Percentiles rank a stretch among this genome's conserved stretches.
Conservation (phyloP, 2,888 invertebrate genomes). For the Ennomos quercinarius region DNA sequence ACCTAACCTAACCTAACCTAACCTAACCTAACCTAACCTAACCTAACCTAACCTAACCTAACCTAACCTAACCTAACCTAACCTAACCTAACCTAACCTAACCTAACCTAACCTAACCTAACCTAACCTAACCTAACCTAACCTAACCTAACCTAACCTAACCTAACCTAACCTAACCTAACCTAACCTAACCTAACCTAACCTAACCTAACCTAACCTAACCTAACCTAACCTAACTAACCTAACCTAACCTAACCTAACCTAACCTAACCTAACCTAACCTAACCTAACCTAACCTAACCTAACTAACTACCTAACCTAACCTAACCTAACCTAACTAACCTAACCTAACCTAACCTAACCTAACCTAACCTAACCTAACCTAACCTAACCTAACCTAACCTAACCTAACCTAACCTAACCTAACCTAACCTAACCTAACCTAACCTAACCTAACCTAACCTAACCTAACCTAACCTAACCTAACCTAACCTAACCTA, state of each 20-base stretch:
- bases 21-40: constrained; percentile 20
- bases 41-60: constrained; percentile 14
- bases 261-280: constrained; percentile 9
- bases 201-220: constrained; percentile 32
- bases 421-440: constrained; percentile 26
- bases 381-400: constrained; percentile 19
- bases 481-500: constrained; percentile 14
- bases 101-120: constrained; percentile 24
- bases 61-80: constrained; percentile 15
- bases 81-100: constrained; percentile 16
- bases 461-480: constrained; percentile 16
- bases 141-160: constrained; percentile 24
- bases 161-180: constrained; percentile 24
- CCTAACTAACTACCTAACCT: constrained; percentile 9
- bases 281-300: constrained; percentile 13
- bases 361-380: constrained; percentile 14
- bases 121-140: constrained; percentile 24
- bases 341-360: constrained; percentile 14
- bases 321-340: constrained; percentile 11
- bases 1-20: constrained; percentile 20
- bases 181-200: constrained; percentile 32
- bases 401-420: constrained; percentile 23
- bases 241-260: constrained; percentile 8
- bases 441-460: constrained; percentile 27
- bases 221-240: constrained; percentile 30